Conservation (phyloP, 1,140 invertebrate species). For the Drosophila elegans region DNA sequence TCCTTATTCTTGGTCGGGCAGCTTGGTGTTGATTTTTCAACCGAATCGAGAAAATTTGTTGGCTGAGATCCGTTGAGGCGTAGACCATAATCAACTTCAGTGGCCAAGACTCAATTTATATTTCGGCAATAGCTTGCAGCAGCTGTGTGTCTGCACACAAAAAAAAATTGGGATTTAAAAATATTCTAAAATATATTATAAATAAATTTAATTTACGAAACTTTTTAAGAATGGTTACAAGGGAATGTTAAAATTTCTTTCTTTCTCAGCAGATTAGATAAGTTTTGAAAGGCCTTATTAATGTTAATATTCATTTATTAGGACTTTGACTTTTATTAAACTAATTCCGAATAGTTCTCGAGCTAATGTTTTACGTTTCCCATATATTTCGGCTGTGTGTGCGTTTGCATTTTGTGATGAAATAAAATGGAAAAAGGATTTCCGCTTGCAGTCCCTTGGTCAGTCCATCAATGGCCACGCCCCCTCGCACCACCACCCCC, state of each 20-base stretch:
- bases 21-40: conserved; percentile 77
- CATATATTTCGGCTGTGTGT: background rate
- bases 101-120: conserved; percentile 81
- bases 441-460: conserved; percentile 71
- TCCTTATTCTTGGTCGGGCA: background rate
- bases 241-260: too few relatives aligned
- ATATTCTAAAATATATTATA: background rate
- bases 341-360: too few relatives aligned
- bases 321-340: too few relatives aligned
- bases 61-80: conserved; percentile 76
- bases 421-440: conserved; percentile 81
- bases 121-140: conserved; percentile 68
- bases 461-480: conserved; percentile 44
- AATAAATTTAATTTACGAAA: too few relatives aligned
- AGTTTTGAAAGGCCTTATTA: too few relatives aligned
- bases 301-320: background rate
- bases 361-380: too few relatives aligned
- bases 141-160: conserved; percentile 37
- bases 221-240: too few relatives aligned
- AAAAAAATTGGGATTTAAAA: background rate
- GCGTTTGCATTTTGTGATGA: conserved; percentile 44
- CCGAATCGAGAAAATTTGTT: conserved; percentile 80
- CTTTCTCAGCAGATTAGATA: too few relatives aligned
- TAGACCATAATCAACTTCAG: conserved; percentile 81
- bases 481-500: background rate